phyloP scores from a whole-genome alignment of 92 coral and sea anemone genomes.

The Porites cylindrica region DNA sequence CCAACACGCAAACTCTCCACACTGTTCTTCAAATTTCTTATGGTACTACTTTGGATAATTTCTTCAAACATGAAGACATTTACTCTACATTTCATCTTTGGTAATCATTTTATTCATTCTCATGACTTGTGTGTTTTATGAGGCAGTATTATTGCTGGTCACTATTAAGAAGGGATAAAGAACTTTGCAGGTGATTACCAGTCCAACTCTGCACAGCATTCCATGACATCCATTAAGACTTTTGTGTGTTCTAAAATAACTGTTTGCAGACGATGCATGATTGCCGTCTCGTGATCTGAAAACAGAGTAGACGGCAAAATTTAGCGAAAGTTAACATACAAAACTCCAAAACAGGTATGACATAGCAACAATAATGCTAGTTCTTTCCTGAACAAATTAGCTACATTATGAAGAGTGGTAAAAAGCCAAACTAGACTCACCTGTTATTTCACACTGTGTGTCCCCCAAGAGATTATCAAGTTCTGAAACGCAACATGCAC shows the following conservation, averaged over 20 bases:
- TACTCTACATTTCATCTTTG: too few relatives aligned
- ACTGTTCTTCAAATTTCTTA: too few relatives aligned
- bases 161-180: too few relatives aligned
- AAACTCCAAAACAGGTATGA: neutral
- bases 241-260: conserved; percentile 88
- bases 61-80: too few relatives aligned
- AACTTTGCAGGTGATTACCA: conserved; percentile 63
- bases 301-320: neutral
- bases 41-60: too few relatives aligned
- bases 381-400: neutral
- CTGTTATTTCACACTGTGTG: conserved; percentile 98
- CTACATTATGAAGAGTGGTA: neutral
- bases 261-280: conserved; percentile 95
- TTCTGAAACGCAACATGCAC: conserved; percentile 56
- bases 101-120: too few relatives aligned
- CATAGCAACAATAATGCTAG: too few relatives aligned
- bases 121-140: too few relatives aligned
- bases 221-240: conserved; percentile 90
- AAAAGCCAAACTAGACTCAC: conserved; percentile 30
- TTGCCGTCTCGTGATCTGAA: conserved; percentile 95
- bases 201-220: conserved; percentile 96
- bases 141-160: too few relatives aligned
- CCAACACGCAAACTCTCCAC: too few relatives aligned
- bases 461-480: conserved; percentile 96
- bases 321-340: neutral